A percentile compares a stretch with the other conserved stretches of the same genome.
These are phyloP conservation scores for Drosophila eohydei DNA, from an alignment of 2,888 invertebrate genomes.

Conservation along the genomic window DNA sequence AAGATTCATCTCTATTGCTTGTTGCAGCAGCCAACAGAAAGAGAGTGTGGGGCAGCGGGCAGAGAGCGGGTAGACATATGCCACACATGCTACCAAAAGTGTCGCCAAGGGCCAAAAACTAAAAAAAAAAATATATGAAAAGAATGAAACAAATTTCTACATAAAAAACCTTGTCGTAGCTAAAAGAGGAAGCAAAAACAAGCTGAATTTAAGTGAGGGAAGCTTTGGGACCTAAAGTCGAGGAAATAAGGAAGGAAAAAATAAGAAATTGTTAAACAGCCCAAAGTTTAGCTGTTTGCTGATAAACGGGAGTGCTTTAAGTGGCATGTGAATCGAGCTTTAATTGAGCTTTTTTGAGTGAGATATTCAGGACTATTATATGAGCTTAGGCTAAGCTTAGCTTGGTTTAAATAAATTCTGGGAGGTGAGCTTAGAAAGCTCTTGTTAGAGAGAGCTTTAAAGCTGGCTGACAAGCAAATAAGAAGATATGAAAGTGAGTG, in stretches of 20 bases:
- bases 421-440: background rate
- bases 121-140: background rate
- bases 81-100: constrained; percentile 22
- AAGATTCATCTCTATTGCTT: constrained; percentile 39
- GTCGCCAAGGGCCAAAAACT: constrained; percentile 22
- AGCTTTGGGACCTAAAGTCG: background rate
- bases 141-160: background rate
- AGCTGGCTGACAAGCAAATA: background rate
- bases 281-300: too few relatives aligned
- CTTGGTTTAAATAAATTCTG: background rate
- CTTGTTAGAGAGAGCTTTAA: background rate
- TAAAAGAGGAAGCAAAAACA: background rate
- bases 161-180: background rate
- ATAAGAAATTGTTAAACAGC: too few relatives aligned
- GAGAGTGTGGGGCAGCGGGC: background rate
- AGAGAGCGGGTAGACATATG: background rate
- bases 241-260: background rate
- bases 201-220: background rate
- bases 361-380: too few relatives aligned
- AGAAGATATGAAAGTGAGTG: background rate
- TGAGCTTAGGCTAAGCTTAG: background rate
- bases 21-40: constrained; percentile 18
- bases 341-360: background rate
- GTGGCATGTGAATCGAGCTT: background rate
- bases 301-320: too few relatives aligned